A percentile compares a stretch with the other conserved stretches of the same genome.
These are phyloP conservation scores for Sminthopsis crassicaudata DNA, from an alignment of 2,113 vertebrate genomes.

Conservation along the genomic window DNA sequence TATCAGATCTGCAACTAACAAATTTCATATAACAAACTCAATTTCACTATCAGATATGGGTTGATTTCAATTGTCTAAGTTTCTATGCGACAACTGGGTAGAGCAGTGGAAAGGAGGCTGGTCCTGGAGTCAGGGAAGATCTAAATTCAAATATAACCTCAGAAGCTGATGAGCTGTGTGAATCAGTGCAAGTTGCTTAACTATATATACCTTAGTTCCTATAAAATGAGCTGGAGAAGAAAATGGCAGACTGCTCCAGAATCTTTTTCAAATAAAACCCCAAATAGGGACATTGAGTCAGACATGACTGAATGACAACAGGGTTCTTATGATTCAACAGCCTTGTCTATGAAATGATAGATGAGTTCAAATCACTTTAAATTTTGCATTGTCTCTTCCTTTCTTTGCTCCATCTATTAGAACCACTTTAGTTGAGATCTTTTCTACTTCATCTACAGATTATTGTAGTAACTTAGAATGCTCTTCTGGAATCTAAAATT, in stretches of 20 bases:
- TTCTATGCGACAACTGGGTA: neutral
- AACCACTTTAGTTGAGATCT: neutral
- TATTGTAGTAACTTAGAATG: neutral
- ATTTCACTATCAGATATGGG: neutral
- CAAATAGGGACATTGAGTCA: neutral
- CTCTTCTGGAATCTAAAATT: neutral
- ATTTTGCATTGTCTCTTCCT: neutral
- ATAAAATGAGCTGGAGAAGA: neutral
- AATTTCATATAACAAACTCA: neutral
- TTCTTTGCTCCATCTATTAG: neutral
- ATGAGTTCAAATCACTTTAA: neutral
- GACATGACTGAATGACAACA: neutral
- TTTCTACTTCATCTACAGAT: neutral
- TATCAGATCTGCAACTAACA: neutral
- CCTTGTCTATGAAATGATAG: neutral
- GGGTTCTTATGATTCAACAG: neutral
- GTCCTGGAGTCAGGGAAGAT: neutral
- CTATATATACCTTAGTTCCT: neutral
- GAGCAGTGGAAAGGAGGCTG: neutral
- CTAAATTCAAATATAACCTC: neutral
- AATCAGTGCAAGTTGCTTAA: neutral
- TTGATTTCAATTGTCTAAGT: neutral
- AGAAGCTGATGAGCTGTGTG: neutral
- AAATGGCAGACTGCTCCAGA: neutral
- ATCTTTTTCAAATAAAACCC: neutral